These are phyloP conservation scores for Seira ritae DNA, from an alignment of 2,888 invertebrate genomes.

Conservation along the genomic window DNA sequence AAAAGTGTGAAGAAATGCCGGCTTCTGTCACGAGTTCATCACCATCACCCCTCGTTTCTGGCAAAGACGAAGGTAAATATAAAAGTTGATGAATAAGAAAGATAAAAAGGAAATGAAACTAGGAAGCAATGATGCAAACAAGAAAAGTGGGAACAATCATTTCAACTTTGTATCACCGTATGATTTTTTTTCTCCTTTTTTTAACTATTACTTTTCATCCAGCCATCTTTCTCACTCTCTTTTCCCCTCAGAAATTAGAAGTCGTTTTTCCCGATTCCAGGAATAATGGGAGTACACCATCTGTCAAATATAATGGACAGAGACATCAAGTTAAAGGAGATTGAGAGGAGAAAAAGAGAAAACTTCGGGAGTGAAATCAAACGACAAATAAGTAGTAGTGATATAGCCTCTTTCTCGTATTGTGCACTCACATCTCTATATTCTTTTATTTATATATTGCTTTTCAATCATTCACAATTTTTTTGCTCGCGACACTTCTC, in stretches of 20 bases:
- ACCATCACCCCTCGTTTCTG: background rate
- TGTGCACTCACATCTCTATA: background rate
- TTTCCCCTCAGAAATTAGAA: conserved; percentile 23
- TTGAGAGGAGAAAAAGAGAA: conserved; percentile 28
- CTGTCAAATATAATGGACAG: conserved; percentile 17
- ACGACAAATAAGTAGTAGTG: conserved; percentile 62
- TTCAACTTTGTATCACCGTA: conserved; percentile 61
- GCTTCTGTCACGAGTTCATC: too few relatives aligned
- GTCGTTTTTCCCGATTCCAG: conserved; percentile 15
- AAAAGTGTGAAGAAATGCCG: too few relatives aligned
- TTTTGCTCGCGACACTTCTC: conserved; percentile 14
- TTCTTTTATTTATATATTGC: conserved; percentile 20
- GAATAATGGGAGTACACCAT: conserved; percentile 45
- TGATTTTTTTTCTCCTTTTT: conserved; percentile 40
- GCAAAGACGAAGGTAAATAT: background rate
- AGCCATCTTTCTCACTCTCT: conserved; percentile 15
- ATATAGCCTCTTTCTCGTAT: conserved; percentile 15
- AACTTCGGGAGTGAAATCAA: conserved; percentile 37
- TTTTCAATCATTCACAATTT: conserved; percentile 42
- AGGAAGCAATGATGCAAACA: conserved; percentile 59
- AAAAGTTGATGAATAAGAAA: conserved; percentile 55
- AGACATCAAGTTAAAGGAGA: conserved; percentile 25
- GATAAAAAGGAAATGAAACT: conserved; percentile 55
- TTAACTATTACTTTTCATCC: conserved; percentile 1
- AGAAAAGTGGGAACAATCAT: conserved; percentile 62